These are phyloP conservation scores for Misgurnus anguillicaudatus DNA, from an alignment of 2,113 vertebrate genomes.

Conservation along the genomic window DNA sequence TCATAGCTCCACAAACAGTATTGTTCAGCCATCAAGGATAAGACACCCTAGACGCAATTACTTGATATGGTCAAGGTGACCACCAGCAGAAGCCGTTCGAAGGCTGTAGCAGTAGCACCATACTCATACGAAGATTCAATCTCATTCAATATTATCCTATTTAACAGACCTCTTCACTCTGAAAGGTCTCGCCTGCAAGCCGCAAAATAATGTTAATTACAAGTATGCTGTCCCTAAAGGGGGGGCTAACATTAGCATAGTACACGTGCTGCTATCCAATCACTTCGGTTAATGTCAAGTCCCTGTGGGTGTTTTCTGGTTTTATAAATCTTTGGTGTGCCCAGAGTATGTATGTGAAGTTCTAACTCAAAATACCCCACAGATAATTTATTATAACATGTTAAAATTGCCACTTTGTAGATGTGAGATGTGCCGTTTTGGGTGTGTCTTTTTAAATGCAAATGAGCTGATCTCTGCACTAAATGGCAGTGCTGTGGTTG, in stretches of 20 bases:
- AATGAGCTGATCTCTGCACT: too few relatives aligned
- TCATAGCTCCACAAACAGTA: background rate
- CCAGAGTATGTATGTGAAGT: too few relatives aligned
- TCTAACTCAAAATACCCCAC: too few relatives aligned
- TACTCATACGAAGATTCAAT: conserved; percentile 42
- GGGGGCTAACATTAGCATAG: conserved; percentile 46
- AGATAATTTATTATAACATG: too few relatives aligned
- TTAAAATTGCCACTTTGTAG: too few relatives aligned
- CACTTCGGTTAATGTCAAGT: conserved; percentile 42
- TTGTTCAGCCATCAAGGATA: conserved; percentile 40
- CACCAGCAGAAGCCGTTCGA: conserved; percentile 54
- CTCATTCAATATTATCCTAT: conserved; percentile 69
- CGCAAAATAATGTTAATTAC: conserved; percentile 68
- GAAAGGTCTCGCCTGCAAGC: conserved; percentile 59
- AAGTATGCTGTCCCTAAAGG: conserved; percentile 52
- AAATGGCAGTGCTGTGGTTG: too few relatives aligned
- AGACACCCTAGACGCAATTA: conserved; percentile 7
- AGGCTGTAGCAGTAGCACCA: background rate
- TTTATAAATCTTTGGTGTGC: too few relatives aligned
- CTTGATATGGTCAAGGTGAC: conserved; percentile 52
- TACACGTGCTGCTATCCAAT: background rate
- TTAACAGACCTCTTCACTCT: conserved; percentile 62
- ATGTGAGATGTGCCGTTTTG: too few relatives aligned
- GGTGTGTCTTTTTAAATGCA: too few relatives aligned
- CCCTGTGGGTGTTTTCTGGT: conserved; percentile 40